These are phyloP conservation scores for Eupithecia abbreviata DNA, from an alignment of 2,888 invertebrate species.

Conservation along the genomic window DNA sequence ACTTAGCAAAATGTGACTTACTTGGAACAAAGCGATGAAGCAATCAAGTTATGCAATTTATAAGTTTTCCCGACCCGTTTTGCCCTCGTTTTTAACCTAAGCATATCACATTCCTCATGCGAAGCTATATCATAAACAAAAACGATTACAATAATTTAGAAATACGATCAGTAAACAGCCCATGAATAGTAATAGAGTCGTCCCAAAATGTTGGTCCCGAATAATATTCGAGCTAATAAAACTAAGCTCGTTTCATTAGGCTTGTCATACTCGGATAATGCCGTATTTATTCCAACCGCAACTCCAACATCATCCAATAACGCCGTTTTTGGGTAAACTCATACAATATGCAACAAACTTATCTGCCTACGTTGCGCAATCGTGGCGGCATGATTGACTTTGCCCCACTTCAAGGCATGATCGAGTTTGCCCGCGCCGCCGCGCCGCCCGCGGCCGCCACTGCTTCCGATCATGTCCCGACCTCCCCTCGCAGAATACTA, in stretches of 20 bases:
- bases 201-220: neutral
- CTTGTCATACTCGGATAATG: conserved; percentile 16
- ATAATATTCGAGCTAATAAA: conserved; percentile 3
- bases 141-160: neutral
- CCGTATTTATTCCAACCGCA: conserved; percentile 26
- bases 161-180: neutral
- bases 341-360: conserved; percentile 41
- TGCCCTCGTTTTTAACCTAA: too few relatives aligned
- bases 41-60: neutral
- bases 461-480: conserved; percentile 30
- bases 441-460: conserved; percentile 4
- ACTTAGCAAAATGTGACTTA: neutral
- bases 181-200: neutral
- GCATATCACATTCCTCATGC: neutral
- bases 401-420: conserved; percentile 27
- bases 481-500: conserved; percentile 34
- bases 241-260: conserved; percentile 16
- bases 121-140: neutral
- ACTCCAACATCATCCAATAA: conserved; percentile 24
- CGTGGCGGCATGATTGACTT: conserved; percentile 30
- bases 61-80: neutral
- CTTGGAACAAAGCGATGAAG: neutral
- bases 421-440: conserved; percentile 27
- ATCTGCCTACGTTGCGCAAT: conserved; percentile 30
- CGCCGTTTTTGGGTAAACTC: conserved; percentile 33